Percentiles rank a stretch among this genome's conserved stretches.
Evolutionary conservation across 1,140 invertebrate genomes (phyloP).

Genomic region (Drosophila takahashii): DNA sequence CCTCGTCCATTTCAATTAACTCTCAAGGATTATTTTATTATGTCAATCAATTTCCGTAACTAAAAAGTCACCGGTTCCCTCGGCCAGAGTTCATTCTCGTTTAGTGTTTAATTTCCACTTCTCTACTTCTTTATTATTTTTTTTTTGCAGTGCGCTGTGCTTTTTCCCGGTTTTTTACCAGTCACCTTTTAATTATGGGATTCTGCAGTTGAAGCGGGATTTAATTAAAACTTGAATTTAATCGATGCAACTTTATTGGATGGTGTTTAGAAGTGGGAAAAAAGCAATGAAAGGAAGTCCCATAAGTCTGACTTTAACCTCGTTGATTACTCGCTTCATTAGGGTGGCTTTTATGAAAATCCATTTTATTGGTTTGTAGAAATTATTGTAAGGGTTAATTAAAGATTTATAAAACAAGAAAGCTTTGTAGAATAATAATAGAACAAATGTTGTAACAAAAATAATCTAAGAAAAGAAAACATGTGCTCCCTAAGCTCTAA

Average conservation of each 20-base stretch:
- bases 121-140: conserved; percentile 15
- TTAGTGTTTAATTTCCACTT: conserved; percentile 19
- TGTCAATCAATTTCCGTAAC: conserved; percentile 81
- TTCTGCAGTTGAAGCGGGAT: conserved; percentile 30
- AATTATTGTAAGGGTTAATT: background rate
- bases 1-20: conserved; percentile 79
- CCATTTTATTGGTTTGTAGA: background rate
- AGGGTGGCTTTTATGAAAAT: background rate
- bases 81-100: conserved; percentile 14
- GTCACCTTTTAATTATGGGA: conserved; percentile 37
- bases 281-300: conserved; percentile 7
- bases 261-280: no score
- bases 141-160: conserved; percentile 7
- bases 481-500: background rate
- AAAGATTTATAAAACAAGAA: background rate
- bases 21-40: conserved; percentile 82
- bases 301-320: conserved; percentile 7
- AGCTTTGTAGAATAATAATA: background rate
- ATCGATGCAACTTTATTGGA: conserved; percentile 41
- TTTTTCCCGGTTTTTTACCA: conserved; percentile 11
- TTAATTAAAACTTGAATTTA: conserved; percentile 60
- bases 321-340: conserved; percentile 10
- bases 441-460: background rate
- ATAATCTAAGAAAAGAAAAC: background rate
- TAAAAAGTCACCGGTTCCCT: conserved; percentile 59